phyloP scores from a whole-genome alignment of 2,113 vertebrate genomes.

The Spilogale gracilis region DNA sequence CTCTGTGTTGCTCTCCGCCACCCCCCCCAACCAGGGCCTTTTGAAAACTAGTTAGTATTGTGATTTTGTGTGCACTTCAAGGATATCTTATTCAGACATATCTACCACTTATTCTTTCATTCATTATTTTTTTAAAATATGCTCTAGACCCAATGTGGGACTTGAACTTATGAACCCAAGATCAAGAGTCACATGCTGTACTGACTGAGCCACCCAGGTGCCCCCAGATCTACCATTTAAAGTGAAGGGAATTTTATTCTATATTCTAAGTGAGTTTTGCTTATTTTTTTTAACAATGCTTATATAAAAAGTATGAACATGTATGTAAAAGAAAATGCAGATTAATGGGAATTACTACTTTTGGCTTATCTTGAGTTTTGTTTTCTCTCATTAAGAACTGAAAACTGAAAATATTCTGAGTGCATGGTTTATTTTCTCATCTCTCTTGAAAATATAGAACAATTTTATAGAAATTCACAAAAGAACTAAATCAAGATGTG shows the following conservation, averaged over 20 bases:
- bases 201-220: background rate
- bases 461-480: background rate
- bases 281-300: background rate
- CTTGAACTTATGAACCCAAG: background rate
- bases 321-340: background rate
- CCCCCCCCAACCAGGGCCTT: background rate
- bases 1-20: background rate
- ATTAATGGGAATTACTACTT: slow-evolving; percentile 3
- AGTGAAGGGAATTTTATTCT: background rate
- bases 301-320: background rate
- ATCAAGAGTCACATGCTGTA: background rate
- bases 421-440: background rate
- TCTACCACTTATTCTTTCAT: background rate
- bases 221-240: background rate
- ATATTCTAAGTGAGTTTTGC: background rate
- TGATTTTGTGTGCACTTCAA: background rate
- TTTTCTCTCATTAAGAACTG: background rate
- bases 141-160: background rate
- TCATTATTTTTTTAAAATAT: background rate
- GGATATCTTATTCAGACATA: background rate
- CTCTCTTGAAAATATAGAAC: background rate
- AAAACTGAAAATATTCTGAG: background rate
- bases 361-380: background rate
- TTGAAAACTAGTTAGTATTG: slow-evolving; percentile 19
- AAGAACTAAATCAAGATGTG: slow-evolving; percentile 28